A percentile compares a stretch with the other conserved stretches of the same genome.
Conservation (phyloP, 2,797 vertebrate species). For the Mastacembelus armatus region DNA sequence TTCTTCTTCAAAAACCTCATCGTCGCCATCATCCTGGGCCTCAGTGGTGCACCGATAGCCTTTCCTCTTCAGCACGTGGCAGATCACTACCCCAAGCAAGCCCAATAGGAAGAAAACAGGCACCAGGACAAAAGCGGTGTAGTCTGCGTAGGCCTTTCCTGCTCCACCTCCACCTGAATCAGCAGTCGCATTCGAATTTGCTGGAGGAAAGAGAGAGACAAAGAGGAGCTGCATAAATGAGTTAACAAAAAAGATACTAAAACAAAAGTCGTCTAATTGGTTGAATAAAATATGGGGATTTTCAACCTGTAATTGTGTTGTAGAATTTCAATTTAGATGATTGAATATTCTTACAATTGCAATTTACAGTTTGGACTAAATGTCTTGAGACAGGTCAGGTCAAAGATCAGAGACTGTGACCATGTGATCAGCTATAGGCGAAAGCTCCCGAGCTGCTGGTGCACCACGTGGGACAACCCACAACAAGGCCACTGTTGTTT, state of each 20-base stretch:
- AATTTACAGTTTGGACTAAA: no score
- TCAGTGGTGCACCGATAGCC: slow-evolving; percentile 97
- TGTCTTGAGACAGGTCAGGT: background rate
- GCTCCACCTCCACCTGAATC: accelerated
- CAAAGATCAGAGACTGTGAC: slow-evolving; percentile 30
- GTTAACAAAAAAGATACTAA: no score
- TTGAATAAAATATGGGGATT: no score
- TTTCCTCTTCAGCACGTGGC: slow-evolving; percentile 93
- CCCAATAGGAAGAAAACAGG: slow-evolving; percentile 94
- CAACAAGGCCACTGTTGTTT: slow-evolving; percentile 60
- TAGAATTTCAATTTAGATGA: no score
- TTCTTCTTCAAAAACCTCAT: slow-evolving; percentile 28
- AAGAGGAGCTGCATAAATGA: background rate
- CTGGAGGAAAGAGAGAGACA: slow-evolving; percentile 26
- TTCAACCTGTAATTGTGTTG: no score
- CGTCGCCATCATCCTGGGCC: slow-evolving; percentile 76
- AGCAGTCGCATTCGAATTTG: background rate
- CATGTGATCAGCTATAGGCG: slow-evolving; percentile 26
- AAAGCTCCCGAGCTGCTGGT: slow-evolving; percentile 16
- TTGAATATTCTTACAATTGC: no score
- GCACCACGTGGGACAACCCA: slow-evolving; percentile 50
- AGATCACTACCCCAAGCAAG: slow-evolving; percentile 93
- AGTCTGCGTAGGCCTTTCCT: slow-evolving; percentile 58
- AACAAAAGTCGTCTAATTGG: no score
- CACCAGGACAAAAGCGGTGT: slow-evolving; percentile 89